Percentiles rank a stretch among this genome's conserved stretches.
Conservation (phyloP, 64 coral and sea anemone genomes). For the Pocillopora damicornis region DNA sequence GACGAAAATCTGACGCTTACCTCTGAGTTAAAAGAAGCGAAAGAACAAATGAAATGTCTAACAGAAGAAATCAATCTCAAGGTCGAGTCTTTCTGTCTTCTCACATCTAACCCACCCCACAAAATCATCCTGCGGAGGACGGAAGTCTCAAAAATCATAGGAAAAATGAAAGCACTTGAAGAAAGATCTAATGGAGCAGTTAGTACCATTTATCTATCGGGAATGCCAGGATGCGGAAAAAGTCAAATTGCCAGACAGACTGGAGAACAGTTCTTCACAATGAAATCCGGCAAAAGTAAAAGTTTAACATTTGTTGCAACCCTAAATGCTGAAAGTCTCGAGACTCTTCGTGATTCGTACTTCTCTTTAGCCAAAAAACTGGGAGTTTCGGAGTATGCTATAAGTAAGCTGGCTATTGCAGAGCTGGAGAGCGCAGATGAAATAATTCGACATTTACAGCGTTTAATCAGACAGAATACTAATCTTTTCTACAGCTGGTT, state of each 20-base stretch:
- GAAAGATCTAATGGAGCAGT: not conserved
- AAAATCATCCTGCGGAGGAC: not conserved
- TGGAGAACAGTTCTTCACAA: not conserved
- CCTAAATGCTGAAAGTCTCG: not conserved
- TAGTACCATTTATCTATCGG: constrained; percentile 43
- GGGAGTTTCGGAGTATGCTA: constrained; percentile 5
- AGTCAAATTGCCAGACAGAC: constrained; percentile 37
- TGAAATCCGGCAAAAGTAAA: not conserved
- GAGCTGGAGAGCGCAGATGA: not conserved
- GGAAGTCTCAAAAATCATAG: not conserved
- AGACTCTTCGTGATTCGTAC: constrained; percentile 30
- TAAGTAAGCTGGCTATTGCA: not conserved
- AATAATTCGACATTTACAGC: not conserved
- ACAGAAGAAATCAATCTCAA: not conserved
- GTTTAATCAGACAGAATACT: not conserved
- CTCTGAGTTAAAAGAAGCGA: no score
- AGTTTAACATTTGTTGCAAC: not conserved
- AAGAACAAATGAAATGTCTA: not conserved
- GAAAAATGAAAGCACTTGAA: not conserved
- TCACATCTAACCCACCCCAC: constrained; percentile 1
- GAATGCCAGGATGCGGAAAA: constrained; percentile 55
- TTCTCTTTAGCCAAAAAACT: not conserved
- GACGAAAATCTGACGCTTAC: no score
- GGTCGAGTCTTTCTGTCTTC: constrained; percentile 12
- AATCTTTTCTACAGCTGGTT: constrained; percentile 19